Base-by-base conservation (phyloP, 2,113 vertebrate genomes). In the Ailurus styani region DNA sequence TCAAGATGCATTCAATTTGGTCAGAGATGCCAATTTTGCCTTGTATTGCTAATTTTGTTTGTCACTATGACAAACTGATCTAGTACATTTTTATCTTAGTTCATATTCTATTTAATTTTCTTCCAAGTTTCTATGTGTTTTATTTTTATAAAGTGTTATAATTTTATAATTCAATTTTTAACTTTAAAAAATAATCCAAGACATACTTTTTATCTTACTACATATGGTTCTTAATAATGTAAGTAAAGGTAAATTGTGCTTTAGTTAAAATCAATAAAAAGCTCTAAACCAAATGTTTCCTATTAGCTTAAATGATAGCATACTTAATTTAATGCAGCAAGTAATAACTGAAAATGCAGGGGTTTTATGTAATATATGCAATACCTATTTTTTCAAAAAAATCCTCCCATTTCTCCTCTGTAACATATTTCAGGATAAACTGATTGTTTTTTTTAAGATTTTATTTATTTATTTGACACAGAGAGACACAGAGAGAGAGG, bases 121-220 rank as follows among this genome's bases (percentile, higher is more conserved):
- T 78, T 45, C 79, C 47, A 96, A 42, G 62, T 95, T 55, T 93
- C 70, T 93, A 34, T 31, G 64, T 85, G 50, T 54, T 85, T 88
- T 90, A 86, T 88, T 87, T 97, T 95, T 87, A 85, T 42, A 73
- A 82, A 75, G 54, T 95, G 40, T 27, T 96, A 34, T 60, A 70
- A 77, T 54, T 84, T 47, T 93, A 82, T 95, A 86, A 54, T 96
- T 96, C 60, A 91, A 93, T 97, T 94, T 87, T 60, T 83, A 81
- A 37, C 73, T 68, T 52, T 18, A 50, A 72, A 55, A 96, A 60
- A 62, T 97, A 97, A 97, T 11, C 93, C 68, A 97, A 98, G 98
- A 81, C 94, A 96, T 85, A 88, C 34, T 95, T 93, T 78, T 45
- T 70, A 93, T 87, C 60, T 81, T 96, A 82, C 93, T 77, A 88